Base-by-base conservation (phyloP, 2,888 invertebrate species). In the Oithona nana region DNA sequence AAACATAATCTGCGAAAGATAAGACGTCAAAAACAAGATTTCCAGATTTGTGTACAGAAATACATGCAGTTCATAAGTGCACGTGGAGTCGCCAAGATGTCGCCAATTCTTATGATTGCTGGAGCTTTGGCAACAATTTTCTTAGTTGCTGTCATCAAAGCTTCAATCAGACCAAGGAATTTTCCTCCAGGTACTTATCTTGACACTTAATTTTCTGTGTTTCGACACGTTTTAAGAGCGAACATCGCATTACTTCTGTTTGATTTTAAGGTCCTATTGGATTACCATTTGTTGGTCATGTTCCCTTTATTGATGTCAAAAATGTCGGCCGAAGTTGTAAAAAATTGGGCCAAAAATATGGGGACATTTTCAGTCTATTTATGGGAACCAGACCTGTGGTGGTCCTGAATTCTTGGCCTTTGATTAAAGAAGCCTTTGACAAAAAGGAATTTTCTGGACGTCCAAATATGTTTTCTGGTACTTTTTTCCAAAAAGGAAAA, bases 401-500 rank as follows among this genome's bases (percentile, higher is more conserved):
- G n/a, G 59, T 59, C n/a, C 59, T 59, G 24, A 59, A 59, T 22
- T 26, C 48, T 3, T 48, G 22, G 39, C 26, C 30, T 11, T 22
- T 48, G 49, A 59, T 59, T 22, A 59, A 59, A 22, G 59, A 59
- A 28, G 59, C 59, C 6, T 48, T 59, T 28, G 22, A 20, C 8
- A 3, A 13, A n/a, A 30, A 30, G 28, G 59, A 59, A 49, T 59
- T 59, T 28, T 59, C 59, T 4, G 59, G 59, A 2, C n/a, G 59
- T 6, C 59, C 59, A 13, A 22, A 22, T 20, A 59, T 31, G 26
- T 59, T 59, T 48, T 48, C 48, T 8, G 59, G 59, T 13, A 59
- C 59, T n/a, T 59, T 59, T 26, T 59, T 59, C 24, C 59, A 59
- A 48, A 59, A 59, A 39, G 59, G 59, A 4, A 13, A 48, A n/a